Evolutionary conservation across 2,888 invertebrate species (phyloP).

Genomic region (Sphinx pinastri): DNA sequence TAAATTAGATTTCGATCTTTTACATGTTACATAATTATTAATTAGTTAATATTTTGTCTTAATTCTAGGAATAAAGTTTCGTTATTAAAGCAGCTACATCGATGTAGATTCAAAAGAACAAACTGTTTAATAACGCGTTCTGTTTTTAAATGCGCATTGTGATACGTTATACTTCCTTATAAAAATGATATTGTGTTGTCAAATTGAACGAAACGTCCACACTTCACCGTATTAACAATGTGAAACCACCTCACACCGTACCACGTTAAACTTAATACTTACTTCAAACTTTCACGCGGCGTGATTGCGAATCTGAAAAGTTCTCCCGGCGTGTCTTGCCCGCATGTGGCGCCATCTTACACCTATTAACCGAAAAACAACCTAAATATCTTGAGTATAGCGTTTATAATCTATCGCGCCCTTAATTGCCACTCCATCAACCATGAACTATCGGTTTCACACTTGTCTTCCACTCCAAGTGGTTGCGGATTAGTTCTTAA

Average conservation of each 20-base stretch:
- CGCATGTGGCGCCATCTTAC: constrained; percentile 52
- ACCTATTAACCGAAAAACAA: constrained; percentile 36
- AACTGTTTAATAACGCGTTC: too few relatives aligned
- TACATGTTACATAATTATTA: too few relatives aligned
- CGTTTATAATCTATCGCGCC: constrained; percentile 10
- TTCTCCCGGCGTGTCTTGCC: constrained; percentile 55
- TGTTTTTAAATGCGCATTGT: too few relatives aligned
- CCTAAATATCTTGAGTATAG: constrained; percentile 26
- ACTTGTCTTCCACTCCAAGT: constrained; percentile 53
- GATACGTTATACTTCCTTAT: not conserved
- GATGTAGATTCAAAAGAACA: too few relatives aligned
- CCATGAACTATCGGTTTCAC: constrained; percentile 55
- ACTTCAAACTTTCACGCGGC: constrained; percentile 65
- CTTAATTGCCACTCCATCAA: constrained; percentile 30
- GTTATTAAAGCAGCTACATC: too few relatives aligned
- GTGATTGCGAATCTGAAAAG: constrained; percentile 77
- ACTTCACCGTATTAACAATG: constrained; percentile 45
- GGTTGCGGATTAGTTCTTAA: constrained; percentile 56
- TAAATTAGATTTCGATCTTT: too few relatives aligned
- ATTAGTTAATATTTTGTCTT: too few relatives aligned
- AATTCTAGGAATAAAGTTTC: too few relatives aligned
- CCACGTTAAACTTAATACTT: constrained; percentile 68
- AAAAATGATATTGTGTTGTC: constrained; percentile 7
- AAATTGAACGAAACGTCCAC: constrained; percentile 37
- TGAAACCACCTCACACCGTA: constrained; percentile 51